These are phyloP conservation scores for Antheraea assamensis DNA, from an alignment of 2,888 invertebrate species.

Conservation along the genomic window DNA sequence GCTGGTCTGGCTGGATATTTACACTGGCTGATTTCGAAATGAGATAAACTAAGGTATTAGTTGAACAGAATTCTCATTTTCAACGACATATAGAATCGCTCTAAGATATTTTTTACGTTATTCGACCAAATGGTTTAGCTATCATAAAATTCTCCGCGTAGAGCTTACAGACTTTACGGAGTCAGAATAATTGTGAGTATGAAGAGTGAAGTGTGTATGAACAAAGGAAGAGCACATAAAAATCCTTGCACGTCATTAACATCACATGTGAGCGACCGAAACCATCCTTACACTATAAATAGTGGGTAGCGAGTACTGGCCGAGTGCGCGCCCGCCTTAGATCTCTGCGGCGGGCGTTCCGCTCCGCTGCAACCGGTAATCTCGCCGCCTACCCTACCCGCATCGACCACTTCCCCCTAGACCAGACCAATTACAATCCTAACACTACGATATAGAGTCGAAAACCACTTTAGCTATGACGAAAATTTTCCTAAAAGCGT, in stretches of 20 bases:
- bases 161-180: not conserved
- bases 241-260: slow-evolving; percentile 25
- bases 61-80: too few species aligned
- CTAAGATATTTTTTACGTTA: not conserved
- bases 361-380: slow-evolving; percentile 67
- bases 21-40: too few species aligned
- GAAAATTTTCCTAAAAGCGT: slow-evolving; percentile 5
- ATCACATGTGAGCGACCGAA: slow-evolving; percentile 26
- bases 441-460: not conserved
- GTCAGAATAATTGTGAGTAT: not conserved
- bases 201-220: not conserved
- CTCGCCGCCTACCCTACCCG: slow-evolving; percentile 65
- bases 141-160: not conserved
- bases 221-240: slow-evolving; percentile 24
- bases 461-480: slow-evolving; percentile 16
- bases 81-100: too few species aligned
- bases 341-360: slow-evolving; percentile 79
- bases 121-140: not conserved
- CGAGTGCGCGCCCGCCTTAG: slow-evolving; percentile 53
- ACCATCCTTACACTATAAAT: slow-evolving; percentile 51
- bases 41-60: too few species aligned
- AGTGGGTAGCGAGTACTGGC: slow-evolving; percentile 44
- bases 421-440: slow-evolving; percentile 26
- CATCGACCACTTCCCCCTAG: slow-evolving; percentile 18
- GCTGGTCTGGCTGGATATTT: too few species aligned